These are phyloP conservation scores for Drosophila lowei DNA, from an alignment of 1,140 invertebrate genomes.

Conservation along the genomic window DNA sequence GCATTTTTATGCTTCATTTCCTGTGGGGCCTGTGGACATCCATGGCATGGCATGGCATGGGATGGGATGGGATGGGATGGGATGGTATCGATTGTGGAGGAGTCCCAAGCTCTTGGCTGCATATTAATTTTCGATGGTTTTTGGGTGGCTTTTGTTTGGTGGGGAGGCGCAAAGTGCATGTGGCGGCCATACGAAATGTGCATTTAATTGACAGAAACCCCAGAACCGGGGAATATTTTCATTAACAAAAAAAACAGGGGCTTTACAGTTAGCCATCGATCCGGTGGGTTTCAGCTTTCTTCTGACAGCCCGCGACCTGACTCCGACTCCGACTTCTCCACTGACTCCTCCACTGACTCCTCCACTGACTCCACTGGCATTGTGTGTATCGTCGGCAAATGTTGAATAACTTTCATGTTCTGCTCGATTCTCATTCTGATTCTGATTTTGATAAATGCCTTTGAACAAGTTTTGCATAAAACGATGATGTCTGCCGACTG, in stretches of 20 bases:
- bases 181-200: slow-evolving; percentile 77
- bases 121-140: slow-evolving; percentile 66
- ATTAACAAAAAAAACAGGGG: slow-evolving; percentile 57
- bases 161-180: slow-evolving; percentile 56
- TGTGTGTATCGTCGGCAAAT: slow-evolving; percentile 50
- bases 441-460: slow-evolving; percentile 66
- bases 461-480: slow-evolving; percentile 74
- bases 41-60: slow-evolving; percentile 3
- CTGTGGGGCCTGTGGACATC: slow-evolving; percentile 38
- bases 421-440: slow-evolving; percentile 49
- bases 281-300: slow-evolving; percentile 46
- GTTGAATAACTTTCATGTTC: slow-evolving; percentile 63
- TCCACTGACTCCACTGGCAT: slow-evolving; percentile 31
- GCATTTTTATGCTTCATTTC: slow-evolving; percentile 78
- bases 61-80: neutral
- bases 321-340: slow-evolving; percentile 1
- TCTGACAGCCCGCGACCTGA: slow-evolving; percentile 28
- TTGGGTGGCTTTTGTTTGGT: slow-evolving; percentile 16
- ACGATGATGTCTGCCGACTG: slow-evolving; percentile 62
- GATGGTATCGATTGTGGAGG: no score
- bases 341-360: slow-evolving; percentile 27
- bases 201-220: slow-evolving; percentile 70
- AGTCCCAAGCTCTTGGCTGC: slow-evolving; percentile 66
- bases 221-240: slow-evolving; percentile 55
- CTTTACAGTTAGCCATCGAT: slow-evolving; percentile 61